Percentiles rank a stretch among this genome's conserved stretches.
phyloP scores from a whole-genome alignment of 2,888 invertebrate genomes.

The Eupithecia insigniata region DNA sequence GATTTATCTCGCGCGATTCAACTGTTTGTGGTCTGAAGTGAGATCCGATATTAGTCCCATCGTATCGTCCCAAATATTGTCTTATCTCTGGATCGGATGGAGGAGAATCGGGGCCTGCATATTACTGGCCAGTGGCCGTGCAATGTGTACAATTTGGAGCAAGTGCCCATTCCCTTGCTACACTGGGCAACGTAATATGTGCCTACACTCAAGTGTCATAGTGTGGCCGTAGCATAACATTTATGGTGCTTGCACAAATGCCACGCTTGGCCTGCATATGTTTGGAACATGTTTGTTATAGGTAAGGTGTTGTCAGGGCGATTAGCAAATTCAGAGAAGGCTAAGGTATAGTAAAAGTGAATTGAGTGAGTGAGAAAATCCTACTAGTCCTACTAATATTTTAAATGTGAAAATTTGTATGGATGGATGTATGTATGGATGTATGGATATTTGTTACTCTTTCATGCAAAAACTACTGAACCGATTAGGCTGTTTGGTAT shows the following conservation, averaged over 20 bases:
- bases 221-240: conserved; percentile 3
- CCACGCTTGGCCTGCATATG: background rate
- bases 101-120: background rate
- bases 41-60: background rate
- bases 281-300: background rate
- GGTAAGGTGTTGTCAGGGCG: background rate
- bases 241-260: background rate
- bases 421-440: too few species aligned
- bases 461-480: too few species aligned
- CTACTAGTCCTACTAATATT: too few species aligned
- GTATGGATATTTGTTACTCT: too few species aligned
- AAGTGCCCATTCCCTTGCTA: conserved; percentile 4
- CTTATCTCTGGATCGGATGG: background rate
- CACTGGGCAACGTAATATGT: conserved; percentile 1
- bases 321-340: background rate
- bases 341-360: too few species aligned
- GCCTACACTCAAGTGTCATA: background rate
- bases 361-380: too few species aligned
- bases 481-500: too few species aligned
- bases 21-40: too few species aligned
- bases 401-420: too few species aligned
- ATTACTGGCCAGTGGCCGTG: background rate
- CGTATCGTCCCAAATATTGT: background rate
- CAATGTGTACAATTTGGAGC: conserved; percentile 3
- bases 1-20: too few species aligned